Conservation (phyloP, 2,888 invertebrate genomes). For the Drosophila tripunctata region DNA sequence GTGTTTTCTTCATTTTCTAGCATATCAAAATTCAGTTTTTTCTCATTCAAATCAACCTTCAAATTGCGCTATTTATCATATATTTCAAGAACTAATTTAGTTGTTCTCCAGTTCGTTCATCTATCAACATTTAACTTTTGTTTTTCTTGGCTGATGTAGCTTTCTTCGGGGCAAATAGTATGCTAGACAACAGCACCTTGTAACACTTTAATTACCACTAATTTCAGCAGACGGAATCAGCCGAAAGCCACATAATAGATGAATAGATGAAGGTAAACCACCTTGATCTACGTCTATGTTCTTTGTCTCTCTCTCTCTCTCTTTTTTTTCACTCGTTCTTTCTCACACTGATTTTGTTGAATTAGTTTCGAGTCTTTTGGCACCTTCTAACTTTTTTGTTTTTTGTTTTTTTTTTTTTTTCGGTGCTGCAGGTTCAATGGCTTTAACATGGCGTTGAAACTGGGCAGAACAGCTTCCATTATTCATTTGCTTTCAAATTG, state of each 20-base stretch:
- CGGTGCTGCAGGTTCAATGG: constrained; percentile 29
- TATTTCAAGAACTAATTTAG: constrained; percentile 17
- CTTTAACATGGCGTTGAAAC: constrained; percentile 24
- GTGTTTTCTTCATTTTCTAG: not conserved
- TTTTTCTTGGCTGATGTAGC: constrained; percentile 28
- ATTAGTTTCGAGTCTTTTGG: constrained; percentile 47
- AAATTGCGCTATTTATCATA: constrained; percentile 23
- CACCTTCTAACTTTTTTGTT: constrained; percentile 53
- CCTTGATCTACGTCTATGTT: constrained; percentile 54
- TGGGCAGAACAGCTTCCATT: constrained; percentile 43
- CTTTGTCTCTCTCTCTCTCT: not conserved
- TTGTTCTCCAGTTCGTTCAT: constrained; percentile 23
- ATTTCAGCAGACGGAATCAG: constrained; percentile 44
- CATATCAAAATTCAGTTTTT: not conserved
- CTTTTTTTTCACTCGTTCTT: not conserved
- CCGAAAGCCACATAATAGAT: not conserved
- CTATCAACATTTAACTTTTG: constrained; percentile 3
- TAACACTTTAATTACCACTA: constrained; percentile 76
- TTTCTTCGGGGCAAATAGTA: constrained; percentile 62
- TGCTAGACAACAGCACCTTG: constrained; percentile 66
- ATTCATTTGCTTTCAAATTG: constrained; percentile 19
- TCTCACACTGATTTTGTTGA: constrained; percentile 27
- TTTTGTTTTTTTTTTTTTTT: constrained; percentile 14
- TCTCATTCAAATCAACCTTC: not conserved
- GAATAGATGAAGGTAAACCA: constrained; percentile 1